These are phyloP conservation scores for Ivindomyrus marchei DNA, from an alignment of 2,113 vertebrate genomes.

Conservation along the genomic window DNA sequence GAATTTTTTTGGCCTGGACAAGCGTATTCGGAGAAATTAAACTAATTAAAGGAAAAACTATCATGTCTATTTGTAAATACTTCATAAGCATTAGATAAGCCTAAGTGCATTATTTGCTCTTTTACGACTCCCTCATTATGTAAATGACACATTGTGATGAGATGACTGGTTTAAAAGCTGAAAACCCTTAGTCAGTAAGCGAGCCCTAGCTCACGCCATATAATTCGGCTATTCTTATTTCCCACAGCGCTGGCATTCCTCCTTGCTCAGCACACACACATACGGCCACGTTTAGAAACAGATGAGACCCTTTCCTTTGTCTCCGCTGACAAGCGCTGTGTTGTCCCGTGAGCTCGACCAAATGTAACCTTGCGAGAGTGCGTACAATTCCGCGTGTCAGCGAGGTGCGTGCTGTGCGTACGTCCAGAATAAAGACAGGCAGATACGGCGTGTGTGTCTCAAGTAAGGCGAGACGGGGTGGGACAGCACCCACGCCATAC, in stretches of 20 bases:
- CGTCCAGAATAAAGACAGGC: background rate
- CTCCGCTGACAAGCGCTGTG: background rate
- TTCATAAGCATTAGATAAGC: background rate
- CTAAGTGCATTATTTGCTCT: background rate
- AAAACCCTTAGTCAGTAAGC: background rate
- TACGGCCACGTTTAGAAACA: background rate
- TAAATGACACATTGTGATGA: background rate
- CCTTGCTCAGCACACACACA: background rate
- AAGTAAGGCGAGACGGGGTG: background rate
- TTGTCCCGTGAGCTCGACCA: background rate
- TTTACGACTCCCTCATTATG: background rate
- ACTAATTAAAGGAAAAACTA: background rate
- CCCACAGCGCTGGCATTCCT: background rate
- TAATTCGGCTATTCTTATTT: background rate
- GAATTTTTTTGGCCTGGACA: background rate
- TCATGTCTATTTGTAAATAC: background rate
- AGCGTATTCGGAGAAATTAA: background rate
- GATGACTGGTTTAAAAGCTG: background rate
- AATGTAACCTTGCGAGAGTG: background rate
- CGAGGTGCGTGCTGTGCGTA: background rate
- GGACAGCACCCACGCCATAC: background rate
- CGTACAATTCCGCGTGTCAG: background rate
- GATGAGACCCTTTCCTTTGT: background rate
- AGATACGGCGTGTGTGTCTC: background rate
- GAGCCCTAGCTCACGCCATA: background rate